Base-by-base conservation (phyloP, 2,888 invertebrate genomes). In the Galerucella nymphaeae region DNA sequence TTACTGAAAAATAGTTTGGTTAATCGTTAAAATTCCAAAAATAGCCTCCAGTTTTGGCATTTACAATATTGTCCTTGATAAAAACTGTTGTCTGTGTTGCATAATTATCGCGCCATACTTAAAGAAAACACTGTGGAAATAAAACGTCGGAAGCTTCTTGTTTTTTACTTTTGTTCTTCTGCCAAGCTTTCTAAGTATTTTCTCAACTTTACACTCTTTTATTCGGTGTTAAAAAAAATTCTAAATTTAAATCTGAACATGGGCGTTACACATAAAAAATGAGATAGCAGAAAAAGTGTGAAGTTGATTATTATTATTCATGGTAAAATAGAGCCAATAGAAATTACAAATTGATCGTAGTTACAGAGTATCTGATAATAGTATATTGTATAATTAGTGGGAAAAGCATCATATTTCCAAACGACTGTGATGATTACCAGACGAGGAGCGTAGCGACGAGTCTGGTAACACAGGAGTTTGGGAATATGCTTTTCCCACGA, bases 121-220 rank as follows among this genome's bases (percentile, higher is more conserved):
- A 53, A 53, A 3, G 30, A 38, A 38, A 38, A 38, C 18, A 53
- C 2, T 45, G 53, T 9, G 53, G 18, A 18, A 53, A 11, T n/a
- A 48, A 8, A 18, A 9, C 10, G 53, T 16, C 10, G 18, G 16
- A 8, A 53, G 16, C 45, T 45, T 5, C 14, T 45, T 45, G 45
- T 18, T 18, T 9, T 50, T 16, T 16, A 50, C 14, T 50, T 18
- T 10, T 53, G 53, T 53, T 16, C 10, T 53, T 16, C 18, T 53
- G 53, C 18, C 53, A 50, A 50, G 14, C 16, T 50, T 50, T 50
- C 16, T 6, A 50, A 50, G 45, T 45, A 45, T 45, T 45, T 45
- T 45, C 42, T 45, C 50, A n/a, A 8, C 50, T 59, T 59, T 59
- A 38, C 38, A 30, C 30, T 59, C 13, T 59, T 59, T 59, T 38